Percentiles rank a stretch among this genome's conserved stretches.
Conservation (phyloP, 2,113 vertebrate species). For the Piprites chloris region DNA sequence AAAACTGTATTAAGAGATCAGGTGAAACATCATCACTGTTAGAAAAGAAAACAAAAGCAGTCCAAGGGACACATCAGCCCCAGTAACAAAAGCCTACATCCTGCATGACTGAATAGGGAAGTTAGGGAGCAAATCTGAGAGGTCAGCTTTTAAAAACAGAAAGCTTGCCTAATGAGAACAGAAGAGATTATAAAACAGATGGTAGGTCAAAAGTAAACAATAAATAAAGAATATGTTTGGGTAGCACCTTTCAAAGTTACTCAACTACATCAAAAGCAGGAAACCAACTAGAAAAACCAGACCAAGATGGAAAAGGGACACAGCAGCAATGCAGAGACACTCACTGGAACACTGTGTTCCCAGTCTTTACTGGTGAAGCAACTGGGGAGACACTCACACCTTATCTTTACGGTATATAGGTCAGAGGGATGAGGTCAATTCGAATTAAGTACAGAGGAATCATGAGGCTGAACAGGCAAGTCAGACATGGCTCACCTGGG, state of each 20-base stretch:
- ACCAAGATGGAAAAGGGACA: not conserved
- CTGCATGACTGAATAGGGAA: not conserved
- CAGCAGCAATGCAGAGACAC: not conserved
- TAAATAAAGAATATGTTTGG: not conserved
- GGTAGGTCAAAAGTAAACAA: not conserved
- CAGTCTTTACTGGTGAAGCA: not conserved
- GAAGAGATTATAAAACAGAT: not conserved
- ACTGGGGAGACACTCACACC: not conserved
- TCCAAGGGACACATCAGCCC: not conserved
- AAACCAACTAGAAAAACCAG: not conserved
- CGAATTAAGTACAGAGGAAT: not conserved
- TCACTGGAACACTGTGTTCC: not conserved
- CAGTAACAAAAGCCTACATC: not conserved
- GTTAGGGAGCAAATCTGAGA: not conserved
- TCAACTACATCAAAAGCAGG: not conserved
- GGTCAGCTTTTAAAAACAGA: not conserved
- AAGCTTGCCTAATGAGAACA: not conserved
- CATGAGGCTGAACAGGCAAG: not conserved
- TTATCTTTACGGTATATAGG: not conserved
- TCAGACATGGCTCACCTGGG: not conserved
- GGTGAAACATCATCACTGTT: not conserved
- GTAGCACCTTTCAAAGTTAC: not conserved
- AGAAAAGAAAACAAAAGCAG: not conserved
- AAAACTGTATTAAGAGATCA: not conserved
- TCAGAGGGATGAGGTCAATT: not conserved